Evolutionary conservation across 1,140 invertebrate genomes (phyloP), one percentile per base, ranked within the genome.

Genomic region (Drosophila pandora): DNA sequence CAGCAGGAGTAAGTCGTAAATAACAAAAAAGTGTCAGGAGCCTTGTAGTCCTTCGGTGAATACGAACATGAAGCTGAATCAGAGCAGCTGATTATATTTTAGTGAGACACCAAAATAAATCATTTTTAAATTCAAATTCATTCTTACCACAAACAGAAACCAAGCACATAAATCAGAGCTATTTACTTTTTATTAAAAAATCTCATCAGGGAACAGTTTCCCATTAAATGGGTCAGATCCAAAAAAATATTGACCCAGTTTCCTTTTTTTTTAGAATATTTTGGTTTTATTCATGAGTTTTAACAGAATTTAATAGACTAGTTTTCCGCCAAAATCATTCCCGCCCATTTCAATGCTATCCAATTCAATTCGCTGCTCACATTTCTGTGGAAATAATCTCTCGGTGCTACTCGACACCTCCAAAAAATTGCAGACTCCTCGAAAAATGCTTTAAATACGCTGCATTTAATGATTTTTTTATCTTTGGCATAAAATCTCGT

Each of bases 161-260:
- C 17, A 48, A 7, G 0, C n/a, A 21, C 32, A 21, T 32, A 61
- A 48, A 34, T 41, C 58, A 55, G 39, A 47, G 22, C 3, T 47
- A 45, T 45, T 13, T 1, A 12, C 2, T 13, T 56, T 55, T 50
- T 54, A 23, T 39, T 43, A 7, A 28, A 61, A 23, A 81, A 67
- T 49, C 9, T 34, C 74, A 49, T 37, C 53, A 13, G 74, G 64
- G 60, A 56, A 21, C 28, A 23, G 49, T 59, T 77, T 56, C 13
- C 23, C 5, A 62, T 76, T 79, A 76, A 68, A 58, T 82, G 43
- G 59, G 52, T 65, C 57, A 55, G 43, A 65, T 53, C 12, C 1
- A 52, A 56, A 28, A 48, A 56, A 56, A 25, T 56, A 22, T 45
- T 72, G 22, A 62, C 34, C 21, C n/a, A 60, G 17, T 10, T 50